These are phyloP conservation scores for Dasypolia templi DNA, from an alignment of 2,888 invertebrate genomes.

Conservation along the genomic window DNA sequence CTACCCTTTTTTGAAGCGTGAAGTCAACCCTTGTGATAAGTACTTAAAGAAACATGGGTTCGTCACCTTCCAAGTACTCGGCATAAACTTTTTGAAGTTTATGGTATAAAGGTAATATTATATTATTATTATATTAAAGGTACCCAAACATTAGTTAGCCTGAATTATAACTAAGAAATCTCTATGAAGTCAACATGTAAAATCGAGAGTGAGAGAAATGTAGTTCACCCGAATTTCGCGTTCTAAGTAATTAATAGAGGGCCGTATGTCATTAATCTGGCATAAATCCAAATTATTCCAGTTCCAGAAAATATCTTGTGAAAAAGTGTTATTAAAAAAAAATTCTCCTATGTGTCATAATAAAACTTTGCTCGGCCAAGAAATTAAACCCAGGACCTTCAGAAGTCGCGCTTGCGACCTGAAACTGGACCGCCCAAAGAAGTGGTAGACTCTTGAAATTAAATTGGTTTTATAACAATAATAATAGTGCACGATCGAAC, in stretches of 20 bases:
- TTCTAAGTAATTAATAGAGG: no score
- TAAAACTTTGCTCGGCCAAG: not conserved
- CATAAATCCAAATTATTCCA: no score
- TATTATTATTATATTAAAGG: slow-evolving; percentile 28
- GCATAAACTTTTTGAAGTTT: slow-evolving; percentile 11
- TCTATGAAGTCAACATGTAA: not conserved
- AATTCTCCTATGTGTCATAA: no score
- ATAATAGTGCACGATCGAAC: not conserved
- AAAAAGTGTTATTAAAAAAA: no score
- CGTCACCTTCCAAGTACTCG: slow-evolving; percentile 5
- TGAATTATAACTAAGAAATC: no score
- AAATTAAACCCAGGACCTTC: not conserved
- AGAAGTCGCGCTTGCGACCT: not conserved
- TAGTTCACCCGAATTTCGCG: not conserved
- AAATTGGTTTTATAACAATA: not conserved
- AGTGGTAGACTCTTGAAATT: not conserved
- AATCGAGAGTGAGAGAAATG: not conserved
- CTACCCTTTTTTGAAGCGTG: slow-evolving; percentile 13
- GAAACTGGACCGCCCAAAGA: not conserved
- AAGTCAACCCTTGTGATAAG: slow-evolving; percentile 22
- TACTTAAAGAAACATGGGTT: slow-evolving; percentile 13
- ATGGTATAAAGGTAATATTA: no score
- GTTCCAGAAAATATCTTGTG: no score
- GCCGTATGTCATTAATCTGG: no score
- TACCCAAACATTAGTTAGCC: slow-evolving; percentile 15